Conservation (phyloP, 92 coral and sea anemone species). For the Phenganax subtilis region DNA sequence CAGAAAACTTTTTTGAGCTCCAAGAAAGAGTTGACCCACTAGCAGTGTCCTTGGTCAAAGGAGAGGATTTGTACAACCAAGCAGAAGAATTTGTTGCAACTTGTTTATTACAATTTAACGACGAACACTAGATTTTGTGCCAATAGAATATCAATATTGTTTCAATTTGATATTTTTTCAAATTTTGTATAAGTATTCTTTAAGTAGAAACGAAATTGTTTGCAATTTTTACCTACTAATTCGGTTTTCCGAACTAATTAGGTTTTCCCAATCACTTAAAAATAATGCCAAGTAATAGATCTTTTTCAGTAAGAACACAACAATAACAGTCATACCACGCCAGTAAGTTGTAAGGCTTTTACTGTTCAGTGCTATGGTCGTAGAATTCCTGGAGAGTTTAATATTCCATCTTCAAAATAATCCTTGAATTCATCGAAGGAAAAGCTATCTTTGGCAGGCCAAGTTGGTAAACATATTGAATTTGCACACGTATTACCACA, state of each 20-base stretch:
- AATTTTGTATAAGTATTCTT: background rate
- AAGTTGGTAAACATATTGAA: slow-evolving; percentile 45
- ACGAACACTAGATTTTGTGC: background rate
- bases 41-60: slow-evolving; percentile 23
- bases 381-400: slow-evolving; percentile 47
- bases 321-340: background rate
- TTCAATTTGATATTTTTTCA: no score
- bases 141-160: background rate
- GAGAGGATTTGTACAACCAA: slow-evolving; percentile 31
- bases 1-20: slow-evolving; percentile 36
- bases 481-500: slow-evolving; percentile 49
- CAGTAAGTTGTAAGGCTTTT: slow-evolving; percentile 4
- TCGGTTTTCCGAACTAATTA: no score
- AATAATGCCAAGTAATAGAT: background rate
- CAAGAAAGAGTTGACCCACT: slow-evolving; percentile 39
- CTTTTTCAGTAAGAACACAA: background rate
- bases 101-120: slow-evolving; percentile 28
- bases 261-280: background rate
- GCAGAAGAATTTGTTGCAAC: slow-evolving; percentile 20
- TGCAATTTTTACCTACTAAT: slow-evolving; percentile 12
- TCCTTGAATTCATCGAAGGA: slow-evolving; percentile 44
- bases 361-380: slow-evolving; percentile 34
- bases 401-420: slow-evolving; percentile 41
- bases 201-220: background rate
- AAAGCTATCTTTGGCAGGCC: slow-evolving; percentile 43